Evolutionary conservation across 2,888 invertebrate species (phyloP).

Genomic region (Glyphotaelius pellucidus): DNA sequence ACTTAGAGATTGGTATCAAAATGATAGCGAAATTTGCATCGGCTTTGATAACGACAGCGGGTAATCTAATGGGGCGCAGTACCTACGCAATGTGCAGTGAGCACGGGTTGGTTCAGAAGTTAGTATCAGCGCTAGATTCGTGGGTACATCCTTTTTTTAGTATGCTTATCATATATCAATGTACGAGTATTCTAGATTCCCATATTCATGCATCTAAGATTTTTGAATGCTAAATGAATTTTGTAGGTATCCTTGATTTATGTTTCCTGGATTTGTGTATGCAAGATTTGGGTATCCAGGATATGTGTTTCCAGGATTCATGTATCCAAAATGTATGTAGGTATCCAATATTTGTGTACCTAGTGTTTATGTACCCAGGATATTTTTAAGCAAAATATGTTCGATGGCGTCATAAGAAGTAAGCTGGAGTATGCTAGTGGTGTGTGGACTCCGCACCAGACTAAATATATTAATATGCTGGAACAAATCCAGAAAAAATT

Average conservation of each 20-base stretch:
- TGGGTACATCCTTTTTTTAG: background rate
- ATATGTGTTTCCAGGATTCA: background rate
- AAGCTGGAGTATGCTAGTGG: no score
- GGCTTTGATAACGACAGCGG: background rate
- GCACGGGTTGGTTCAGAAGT: background rate
- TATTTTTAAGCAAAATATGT: no score
- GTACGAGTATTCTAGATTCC: background rate
- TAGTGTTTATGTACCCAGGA: no score
- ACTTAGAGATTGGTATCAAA: slow-evolving; percentile 17
- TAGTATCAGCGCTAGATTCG: background rate
- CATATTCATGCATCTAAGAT: background rate
- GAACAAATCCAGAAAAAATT: no score
- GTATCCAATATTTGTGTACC: no score
- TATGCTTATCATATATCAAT: background rate
- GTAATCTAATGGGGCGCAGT: background rate
- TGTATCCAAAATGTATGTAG: background rate
- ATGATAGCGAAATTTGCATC: slow-evolving; percentile 4
- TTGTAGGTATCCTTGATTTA: no score
- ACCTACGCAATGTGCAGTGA: background rate
- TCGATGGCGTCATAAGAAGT: no score
- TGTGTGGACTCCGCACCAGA: no score
- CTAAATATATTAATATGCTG: no score
- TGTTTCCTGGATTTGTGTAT: no score
- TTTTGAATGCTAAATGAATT: no score
- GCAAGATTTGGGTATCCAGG: background rate